phyloP scores from a whole-genome alignment of 2,113 vertebrate genomes.

The Stigmatopora nigra region DNA sequence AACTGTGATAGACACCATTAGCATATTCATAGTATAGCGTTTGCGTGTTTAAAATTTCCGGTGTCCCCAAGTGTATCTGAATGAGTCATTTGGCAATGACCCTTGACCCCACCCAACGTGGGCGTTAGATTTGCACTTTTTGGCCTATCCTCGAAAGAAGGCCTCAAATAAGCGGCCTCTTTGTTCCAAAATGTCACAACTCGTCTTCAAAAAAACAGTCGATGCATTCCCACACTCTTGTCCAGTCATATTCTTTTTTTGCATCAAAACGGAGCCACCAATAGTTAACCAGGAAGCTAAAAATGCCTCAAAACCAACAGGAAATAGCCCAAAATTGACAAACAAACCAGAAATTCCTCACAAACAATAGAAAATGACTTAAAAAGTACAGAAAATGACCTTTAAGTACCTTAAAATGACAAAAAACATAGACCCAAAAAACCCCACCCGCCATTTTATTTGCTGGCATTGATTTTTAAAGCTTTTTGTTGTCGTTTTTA shows the following conservation, averaged over 20 bases:
- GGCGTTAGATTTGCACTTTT: conserved; percentile 66
- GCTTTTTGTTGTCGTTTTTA: not conserved
- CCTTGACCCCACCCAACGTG: conserved; percentile 73
- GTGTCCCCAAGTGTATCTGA: conserved; percentile 35
- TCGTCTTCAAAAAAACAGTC: conserved; percentile 43
- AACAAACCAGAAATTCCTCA: too few relatives aligned
- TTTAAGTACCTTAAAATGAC: too few relatives aligned
- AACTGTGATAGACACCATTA: too few relatives aligned
- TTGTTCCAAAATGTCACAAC: conserved; percentile 71
- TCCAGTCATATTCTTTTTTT: conserved; percentile 9
- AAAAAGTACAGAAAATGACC: too few relatives aligned
- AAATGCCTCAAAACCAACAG: too few relatives aligned
- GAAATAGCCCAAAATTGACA: too few relatives aligned
- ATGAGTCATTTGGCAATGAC: conserved; percentile 68
- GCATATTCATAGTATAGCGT: not conserved
- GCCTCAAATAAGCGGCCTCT: conserved; percentile 68
- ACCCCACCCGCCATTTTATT: not conserved
- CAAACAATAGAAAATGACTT: too few relatives aligned
- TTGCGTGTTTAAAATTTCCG: conserved; percentile 30
- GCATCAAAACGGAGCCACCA: too few relatives aligned
- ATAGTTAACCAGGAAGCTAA: not conserved
- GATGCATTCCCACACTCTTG: conserved; percentile 36
- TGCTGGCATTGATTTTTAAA: not conserved
- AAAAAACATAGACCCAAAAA: too few relatives aligned
- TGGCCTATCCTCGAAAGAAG: conserved; percentile 62